Base-by-base conservation (phyloP, 2,888 invertebrate species). In the Leucania comma region DNA sequence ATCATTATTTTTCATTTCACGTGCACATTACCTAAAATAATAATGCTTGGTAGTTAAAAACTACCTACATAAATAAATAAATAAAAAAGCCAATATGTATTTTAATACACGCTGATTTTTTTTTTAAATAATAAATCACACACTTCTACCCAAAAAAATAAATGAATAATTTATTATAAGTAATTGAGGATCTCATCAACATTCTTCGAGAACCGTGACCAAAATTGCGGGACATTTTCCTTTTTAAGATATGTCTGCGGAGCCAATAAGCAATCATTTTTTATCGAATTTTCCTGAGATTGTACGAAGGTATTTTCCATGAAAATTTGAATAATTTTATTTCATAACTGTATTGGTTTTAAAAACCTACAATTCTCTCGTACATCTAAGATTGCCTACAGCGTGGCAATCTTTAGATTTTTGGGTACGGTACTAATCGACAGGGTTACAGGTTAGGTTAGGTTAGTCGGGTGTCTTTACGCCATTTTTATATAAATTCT, bases 301-400 rank as follows among this genome's bases (percentile, higher is more conserved):
- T 58, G 22, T 35, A 24, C 22, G 38, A 46, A 59, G 29, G 24
- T 29, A 38, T 67, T 63, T 58, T 63, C 35, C 54, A 32, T 5
- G n/a, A 59, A 79, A 76, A 80, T 51, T 75, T 75, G 32, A 68
- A 80, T 68, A 68, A 62, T 80, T 60, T 75, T 32, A 75, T 80
- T 60, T 63, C 60, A 63, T 77, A 68, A 60, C 46, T 50, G 29
- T 59, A 26, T 58, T 35, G 9, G 20, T 42, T n/a, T 3, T 35
- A 14, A 3, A 22, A 6, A 14, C 6, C 22, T 22, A 56, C 0
- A n/a, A n/a, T 29, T 10, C 29, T 54, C n/a, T 56, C 20, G 9
- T 3, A 17, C 2, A 17, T 53, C 17, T 5, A 17, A 5, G 20
- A 14, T 17, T 20, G 46, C 46, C 20, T 42, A 17, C 42, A 42